Evolutionary conservation across 2,888 invertebrate species (phyloP).

Genomic region (Melanotus villosus): DNA sequence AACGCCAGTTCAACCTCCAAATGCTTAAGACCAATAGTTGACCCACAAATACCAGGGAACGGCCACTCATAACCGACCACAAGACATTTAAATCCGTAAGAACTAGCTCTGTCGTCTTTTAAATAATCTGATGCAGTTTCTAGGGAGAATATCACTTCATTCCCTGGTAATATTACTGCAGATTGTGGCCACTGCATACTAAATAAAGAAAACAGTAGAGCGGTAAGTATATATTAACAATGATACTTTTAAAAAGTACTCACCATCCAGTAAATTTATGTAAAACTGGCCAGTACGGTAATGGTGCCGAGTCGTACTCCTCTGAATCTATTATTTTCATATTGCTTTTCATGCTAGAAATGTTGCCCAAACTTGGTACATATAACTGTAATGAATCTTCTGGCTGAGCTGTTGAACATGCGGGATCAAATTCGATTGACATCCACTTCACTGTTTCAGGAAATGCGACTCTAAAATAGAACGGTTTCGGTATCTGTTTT

Average conservation of each 20-base stretch:
- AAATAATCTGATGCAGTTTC: conserved; percentile 97
- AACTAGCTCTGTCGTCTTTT: conserved; percentile 87
- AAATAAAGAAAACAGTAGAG: conserved; percentile 26
- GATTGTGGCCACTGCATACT: conserved; percentile 89
- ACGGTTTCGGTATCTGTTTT: no score
- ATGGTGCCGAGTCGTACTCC: conserved; percentile 60
- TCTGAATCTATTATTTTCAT: conserved; percentile 58
- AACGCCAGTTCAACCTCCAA: conserved; percentile 93
- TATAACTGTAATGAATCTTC: conserved; percentile 89
- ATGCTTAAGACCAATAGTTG: conserved; percentile 74
- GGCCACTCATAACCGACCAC: conserved; percentile 88
- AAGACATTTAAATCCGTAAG: conserved; percentile 85
- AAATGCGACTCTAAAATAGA: conserved; percentile 81
- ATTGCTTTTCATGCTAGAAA: conserved; percentile 44
- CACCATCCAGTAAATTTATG: conserved; percentile 76
- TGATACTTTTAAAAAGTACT: conserved; percentile 46
- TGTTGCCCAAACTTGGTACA: conserved; percentile 70
- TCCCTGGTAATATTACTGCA: conserved; percentile 89
- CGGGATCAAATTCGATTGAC: conserved; percentile 92
- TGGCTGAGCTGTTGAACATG: conserved; percentile 92
- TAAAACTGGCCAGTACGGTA: conserved; percentile 76
- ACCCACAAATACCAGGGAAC: conserved; percentile 64
- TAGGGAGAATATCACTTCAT: conserved; percentile 94
- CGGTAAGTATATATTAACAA: background rate
- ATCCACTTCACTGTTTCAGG: conserved; percentile 92